Evolutionary conservation across 2,113 vertebrate genomes (phyloP), one percentile per base, ranked within the genome.

Genomic region (Phalacrocorax brasilianus): DNA sequence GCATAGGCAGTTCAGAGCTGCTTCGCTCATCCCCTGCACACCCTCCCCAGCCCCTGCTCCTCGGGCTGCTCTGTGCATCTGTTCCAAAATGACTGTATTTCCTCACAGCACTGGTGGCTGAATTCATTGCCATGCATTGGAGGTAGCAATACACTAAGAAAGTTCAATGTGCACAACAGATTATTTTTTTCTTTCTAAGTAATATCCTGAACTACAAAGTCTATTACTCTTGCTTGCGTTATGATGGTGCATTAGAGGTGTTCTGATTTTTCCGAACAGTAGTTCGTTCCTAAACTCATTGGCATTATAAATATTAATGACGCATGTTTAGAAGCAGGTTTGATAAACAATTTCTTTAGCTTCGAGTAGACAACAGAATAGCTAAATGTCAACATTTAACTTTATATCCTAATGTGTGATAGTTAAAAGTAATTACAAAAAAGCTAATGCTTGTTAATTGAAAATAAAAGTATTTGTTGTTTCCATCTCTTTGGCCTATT

Each of bases 341-440:
- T 96, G 93, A 89, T 93, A 85, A 95, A 81, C 56, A 74, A 72
- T 89, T 91, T 95, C 63, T 81, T 86, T 85, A 83, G 45, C 56
- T 93, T 62, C 68, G 73, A 85, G 20, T 49, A 93, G 87, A 78
- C 56, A 94, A 55, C 55, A 93, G 66, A 93, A 58, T 33, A 91
- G 63, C 70, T 91, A 65, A 91, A 79, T 94, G 82, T 87, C 79
- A 91, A 59, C 61, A 77, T 88, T 95, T 91, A 91, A 82, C 70
- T 95, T 96, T 89, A 50, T 88, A 63, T 93, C 70, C 35, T 38
- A 82, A 93, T 56, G 28, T 65, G 65, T 82, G 47, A 62, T 58
- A 61, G 44, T 35, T 90, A 89, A 85, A 91, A 96, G 74, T 58
- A 76, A 68, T 87, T 92, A 56, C 38, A 85, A 89, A 63, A 89